A percentile compares a stretch with the other conserved stretches of the same genome.
These are phyloP conservation scores for Anguilla japonica DNA, from an alignment of 2,113 vertebrate species.

Conservation along the genomic window DNA sequence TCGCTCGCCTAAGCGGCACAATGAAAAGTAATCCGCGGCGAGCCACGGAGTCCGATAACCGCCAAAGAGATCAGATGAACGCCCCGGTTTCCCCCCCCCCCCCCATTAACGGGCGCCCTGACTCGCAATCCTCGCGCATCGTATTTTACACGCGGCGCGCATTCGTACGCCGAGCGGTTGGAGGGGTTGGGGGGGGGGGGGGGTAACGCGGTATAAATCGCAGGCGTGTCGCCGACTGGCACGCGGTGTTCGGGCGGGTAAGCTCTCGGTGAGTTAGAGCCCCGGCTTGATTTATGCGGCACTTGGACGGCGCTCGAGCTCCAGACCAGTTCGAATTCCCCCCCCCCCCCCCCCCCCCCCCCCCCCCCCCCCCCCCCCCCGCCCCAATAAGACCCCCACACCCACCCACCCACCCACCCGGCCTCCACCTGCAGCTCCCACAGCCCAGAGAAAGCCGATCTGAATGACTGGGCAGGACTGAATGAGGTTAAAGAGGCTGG, in stretches of 20 bases:
- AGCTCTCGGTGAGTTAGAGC: background rate
- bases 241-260: background rate
- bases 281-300: background rate
- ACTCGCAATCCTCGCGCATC: background rate
- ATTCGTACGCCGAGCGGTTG: background rate
- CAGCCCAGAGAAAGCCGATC: background rate
- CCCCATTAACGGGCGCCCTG: background rate
- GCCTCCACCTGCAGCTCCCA: background rate
- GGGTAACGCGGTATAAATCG: no score
- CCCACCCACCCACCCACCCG: no score
- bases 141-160: background rate
- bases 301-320: background rate
- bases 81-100: background rate
- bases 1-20: background rate
- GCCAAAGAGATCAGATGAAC: background rate
- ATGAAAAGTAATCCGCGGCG: background rate
- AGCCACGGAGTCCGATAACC: background rate
- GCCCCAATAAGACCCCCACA: background rate
- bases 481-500: conserved; percentile 1
- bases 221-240: no score
- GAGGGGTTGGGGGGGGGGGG: background rate
- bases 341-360: background rate
- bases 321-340: background rate
- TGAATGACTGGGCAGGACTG: conserved; percentile 1
- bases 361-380: no score